These are phyloP conservation scores for Microctenopoma lineatum DNA, from an alignment of 2,797 vertebrate species.

Conservation along the genomic window DNA sequence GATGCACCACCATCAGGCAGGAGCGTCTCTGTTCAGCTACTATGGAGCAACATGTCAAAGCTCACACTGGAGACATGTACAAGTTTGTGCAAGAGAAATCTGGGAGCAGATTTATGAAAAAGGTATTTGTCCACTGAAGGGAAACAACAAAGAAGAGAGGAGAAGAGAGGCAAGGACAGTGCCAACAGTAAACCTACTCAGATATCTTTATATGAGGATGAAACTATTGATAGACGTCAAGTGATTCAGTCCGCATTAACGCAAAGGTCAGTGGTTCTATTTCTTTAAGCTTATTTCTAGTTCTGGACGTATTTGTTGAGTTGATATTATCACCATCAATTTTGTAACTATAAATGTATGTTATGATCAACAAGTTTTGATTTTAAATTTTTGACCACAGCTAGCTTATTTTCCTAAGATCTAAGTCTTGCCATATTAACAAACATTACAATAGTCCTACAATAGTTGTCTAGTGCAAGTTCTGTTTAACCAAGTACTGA, in stretches of 20 bases:
- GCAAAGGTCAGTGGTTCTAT: slow-evolving; percentile 61
- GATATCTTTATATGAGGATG: slow-evolving; percentile 50
- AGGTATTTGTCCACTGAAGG: slow-evolving; percentile 29
- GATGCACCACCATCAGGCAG: slow-evolving; percentile 62
- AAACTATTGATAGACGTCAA: slow-evolving; percentile 38
- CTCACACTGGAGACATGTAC: slow-evolving; percentile 52
- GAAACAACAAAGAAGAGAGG: slow-evolving; percentile 8
- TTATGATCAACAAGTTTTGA: not conserved
- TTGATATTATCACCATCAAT: not conserved
- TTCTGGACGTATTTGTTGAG: not conserved
- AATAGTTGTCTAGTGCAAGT: not conserved
- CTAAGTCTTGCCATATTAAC: not conserved
- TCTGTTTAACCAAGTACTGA: slow-evolving; percentile 16
- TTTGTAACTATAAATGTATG: not conserved
- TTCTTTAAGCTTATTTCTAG: not conserved
- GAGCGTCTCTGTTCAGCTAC: slow-evolving; percentile 46
- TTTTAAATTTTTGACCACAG: not conserved
- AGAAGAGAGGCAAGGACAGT: slow-evolving; percentile 7
- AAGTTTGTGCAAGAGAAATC: slow-evolving; percentile 53
- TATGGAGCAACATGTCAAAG: slow-evolving; percentile 67
- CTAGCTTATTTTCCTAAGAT: slow-evolving; percentile 2
- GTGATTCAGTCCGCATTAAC: slow-evolving; percentile 37
- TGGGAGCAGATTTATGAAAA: slow-evolving; percentile 31
- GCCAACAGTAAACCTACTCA: slow-evolving; percentile 16
- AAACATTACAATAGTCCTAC: not conserved